Percentiles rank a stretch among this genome's conserved stretches.
Evolutionary conservation across 1,140 invertebrate species (phyloP).

Genomic region (Arctopsyche grandis): DNA sequence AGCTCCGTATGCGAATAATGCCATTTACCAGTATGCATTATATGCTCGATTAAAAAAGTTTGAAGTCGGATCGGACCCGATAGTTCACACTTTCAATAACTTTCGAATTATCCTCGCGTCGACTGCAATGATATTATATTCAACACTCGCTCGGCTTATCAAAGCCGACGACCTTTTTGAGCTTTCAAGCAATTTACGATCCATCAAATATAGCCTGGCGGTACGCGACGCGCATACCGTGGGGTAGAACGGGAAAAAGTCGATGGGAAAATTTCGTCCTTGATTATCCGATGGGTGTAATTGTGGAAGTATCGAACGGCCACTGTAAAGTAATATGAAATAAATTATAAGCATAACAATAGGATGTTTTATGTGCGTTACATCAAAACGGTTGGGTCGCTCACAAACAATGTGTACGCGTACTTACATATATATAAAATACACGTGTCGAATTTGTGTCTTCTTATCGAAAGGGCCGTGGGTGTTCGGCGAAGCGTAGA

Average conservation of each 20-base stretch:
- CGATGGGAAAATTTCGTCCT: conserved; percentile 21
- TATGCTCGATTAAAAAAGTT: no score
- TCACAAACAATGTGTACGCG: conserved; percentile 18
- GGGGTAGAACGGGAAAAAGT: background rate
- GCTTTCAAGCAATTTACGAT: background rate
- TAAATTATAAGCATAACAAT: conserved; percentile 21
- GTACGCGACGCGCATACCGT: background rate
- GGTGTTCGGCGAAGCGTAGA: conserved; percentile 28
- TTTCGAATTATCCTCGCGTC: no score
- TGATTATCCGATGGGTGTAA: conserved; percentile 12
- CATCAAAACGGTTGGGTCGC: background rate
- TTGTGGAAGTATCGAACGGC: background rate
- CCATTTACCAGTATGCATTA: background rate
- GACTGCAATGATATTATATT: no score
- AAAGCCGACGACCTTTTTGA: conserved; percentile 19
- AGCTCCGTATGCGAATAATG: background rate
- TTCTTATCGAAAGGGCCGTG: conserved; percentile 25
- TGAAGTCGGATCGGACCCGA: no score
- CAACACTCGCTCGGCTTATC: background rate
- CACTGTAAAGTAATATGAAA: background rate
- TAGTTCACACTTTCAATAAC: no score
- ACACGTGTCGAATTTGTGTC: conserved; percentile 36
- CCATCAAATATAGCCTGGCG: background rate
- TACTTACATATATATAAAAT: background rate
- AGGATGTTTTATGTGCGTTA: background rate